Percentiles rank a stretch among this genome's conserved stretches.
These are phyloP conservation scores for Xenops minutus DNA, from an alignment of 2,797 vertebrate genomes.

Conservation along the genomic window DNA sequence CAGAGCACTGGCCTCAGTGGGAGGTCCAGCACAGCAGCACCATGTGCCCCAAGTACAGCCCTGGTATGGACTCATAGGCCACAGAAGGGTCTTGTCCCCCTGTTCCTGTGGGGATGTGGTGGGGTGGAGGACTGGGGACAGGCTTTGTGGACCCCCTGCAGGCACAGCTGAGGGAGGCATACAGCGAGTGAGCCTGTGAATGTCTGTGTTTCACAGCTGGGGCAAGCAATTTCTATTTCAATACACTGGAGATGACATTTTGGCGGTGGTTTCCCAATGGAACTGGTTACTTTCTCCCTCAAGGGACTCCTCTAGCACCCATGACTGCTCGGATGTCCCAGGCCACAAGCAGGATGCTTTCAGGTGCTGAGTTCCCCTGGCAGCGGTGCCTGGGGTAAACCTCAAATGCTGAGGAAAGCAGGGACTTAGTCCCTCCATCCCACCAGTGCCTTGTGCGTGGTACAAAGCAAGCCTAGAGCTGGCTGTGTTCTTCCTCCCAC, in stretches of 20 bases:
- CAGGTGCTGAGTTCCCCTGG: not conserved
- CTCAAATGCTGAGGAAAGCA: not conserved
- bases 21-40: not conserved
- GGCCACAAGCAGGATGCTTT: not conserved
- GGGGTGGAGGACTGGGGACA: not conserved
- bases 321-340: rapidly evolving
- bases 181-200: not conserved
- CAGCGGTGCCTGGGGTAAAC: not conserved
- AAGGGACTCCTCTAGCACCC: not conserved
- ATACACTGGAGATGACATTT: not conserved
- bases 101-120: not conserved
- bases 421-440: not conserved
- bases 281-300: not conserved
- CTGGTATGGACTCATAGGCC: not conserved
- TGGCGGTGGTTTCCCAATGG: not conserved
- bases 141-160: not conserved
- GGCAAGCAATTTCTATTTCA: not conserved
- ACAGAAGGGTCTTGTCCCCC: not conserved
- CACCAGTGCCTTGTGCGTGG: rapidly evolving
- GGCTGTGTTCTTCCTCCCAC: not conserved
- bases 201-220: not conserved
- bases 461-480: not conserved
- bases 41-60: rapidly evolving
- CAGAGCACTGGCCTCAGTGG: rapidly evolving
- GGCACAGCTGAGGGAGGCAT: not conserved